Evolutionary conservation across 2,113 vertebrate species (phyloP), one percentile per base, ranked within the genome.

Genomic region (Rattus rattus): DNA sequence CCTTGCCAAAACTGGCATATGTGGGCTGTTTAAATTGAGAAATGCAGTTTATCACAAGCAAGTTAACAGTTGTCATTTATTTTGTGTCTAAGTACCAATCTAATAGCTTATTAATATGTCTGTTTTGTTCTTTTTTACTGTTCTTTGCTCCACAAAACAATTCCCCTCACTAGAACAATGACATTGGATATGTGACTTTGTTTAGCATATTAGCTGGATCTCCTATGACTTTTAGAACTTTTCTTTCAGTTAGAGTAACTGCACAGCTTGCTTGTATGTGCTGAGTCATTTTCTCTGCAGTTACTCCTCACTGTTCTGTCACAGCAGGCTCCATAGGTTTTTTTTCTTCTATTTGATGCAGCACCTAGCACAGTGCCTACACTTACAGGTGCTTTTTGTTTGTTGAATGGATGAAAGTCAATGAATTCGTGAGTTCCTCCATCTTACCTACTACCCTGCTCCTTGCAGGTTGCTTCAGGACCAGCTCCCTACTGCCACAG

Each of bases 391-490:
- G 96, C 96, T 97, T 75, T 54, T 88, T 89, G 96, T 61, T 92
- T 97, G 93, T 91, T 96, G 94, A 96, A 70, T 96, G 87, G 89
- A 95, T 97, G 92, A 92, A 94, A 92, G 86, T 91, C 97, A 96
- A 84, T 95, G 92, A 59, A 77, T 92, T 30, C 61, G 73, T 79
- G 92, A 94, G 94, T 96, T 97, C 91, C 54, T 97, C 81, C 76
- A 7, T 97, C 97, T 98, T 75, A 97, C 96, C 88, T 95, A 72
- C 97, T 95, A 85, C 97, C 94, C 96, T 98, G 97, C 97, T 97
- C 96, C 97, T 97, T 98, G 96, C 96, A 98, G 97, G 92, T 97
- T 95, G 92, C 96, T 91, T 97, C 92, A 97, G 96, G 97, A 96
- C 95, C 97, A 97, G 96, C 92, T 97, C 94, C 97, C 98, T 96